Percentiles rank a stretch among this genome's conserved stretches.
These are phyloP conservation scores for Peromyscus maniculatus DNA, from an alignment of 2,113 vertebrate species.

Conservation along the genomic window DNA sequence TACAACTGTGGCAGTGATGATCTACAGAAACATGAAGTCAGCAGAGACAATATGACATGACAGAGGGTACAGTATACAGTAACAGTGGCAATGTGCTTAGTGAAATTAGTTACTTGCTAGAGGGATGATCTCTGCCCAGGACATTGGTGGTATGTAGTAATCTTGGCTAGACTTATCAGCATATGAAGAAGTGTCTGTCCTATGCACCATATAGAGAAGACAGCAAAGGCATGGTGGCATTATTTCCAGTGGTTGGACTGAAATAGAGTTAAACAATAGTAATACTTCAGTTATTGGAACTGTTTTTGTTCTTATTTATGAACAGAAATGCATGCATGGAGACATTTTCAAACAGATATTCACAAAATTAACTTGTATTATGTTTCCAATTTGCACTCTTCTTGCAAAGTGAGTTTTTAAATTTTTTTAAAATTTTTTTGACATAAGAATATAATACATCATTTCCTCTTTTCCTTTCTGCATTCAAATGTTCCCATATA, in stretches of 20 bases:
- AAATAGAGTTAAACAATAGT: background rate
- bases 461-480: background rate
- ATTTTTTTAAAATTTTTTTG: background rate
- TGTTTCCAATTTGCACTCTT: background rate
- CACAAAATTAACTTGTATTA: background rate
- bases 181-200: background rate
- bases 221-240: background rate
- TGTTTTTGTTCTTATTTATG: background rate
- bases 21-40: background rate
- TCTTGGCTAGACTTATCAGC: background rate
- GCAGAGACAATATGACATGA: background rate
- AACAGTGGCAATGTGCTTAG: background rate
- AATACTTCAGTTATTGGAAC: background rate
- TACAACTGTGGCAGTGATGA: background rate
- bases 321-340: background rate
- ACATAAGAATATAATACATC: background rate
- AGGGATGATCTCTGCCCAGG: background rate
- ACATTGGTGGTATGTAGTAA: background rate
- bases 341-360: background rate
- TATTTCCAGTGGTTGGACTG: background rate
- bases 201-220: background rate
- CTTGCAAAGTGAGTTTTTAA: constrained; percentile 41
- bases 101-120: background rate
- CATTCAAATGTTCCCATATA: background rate
- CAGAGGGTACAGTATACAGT: background rate